Conservation (phyloP, 2,797 vertebrate genomes). For the Microctenopoma stevenorrisi region DNA sequence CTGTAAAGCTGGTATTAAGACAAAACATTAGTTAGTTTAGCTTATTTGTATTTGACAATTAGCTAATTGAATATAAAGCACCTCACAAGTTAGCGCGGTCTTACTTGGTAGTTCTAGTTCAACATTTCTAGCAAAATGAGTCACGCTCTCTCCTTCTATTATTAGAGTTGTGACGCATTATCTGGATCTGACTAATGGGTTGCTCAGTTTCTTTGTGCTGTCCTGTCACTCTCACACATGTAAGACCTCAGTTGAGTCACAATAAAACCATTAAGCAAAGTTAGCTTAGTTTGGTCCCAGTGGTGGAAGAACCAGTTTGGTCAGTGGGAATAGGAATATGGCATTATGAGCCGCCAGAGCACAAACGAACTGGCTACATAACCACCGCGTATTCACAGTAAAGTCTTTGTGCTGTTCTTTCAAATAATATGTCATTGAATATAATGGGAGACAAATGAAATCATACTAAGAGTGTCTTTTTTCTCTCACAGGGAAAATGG, state of each 20-base stretch:
- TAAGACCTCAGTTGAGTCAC: constrained; percentile 20
- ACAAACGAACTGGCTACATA: background rate
- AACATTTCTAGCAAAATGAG: background rate
- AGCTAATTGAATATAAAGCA: background rate
- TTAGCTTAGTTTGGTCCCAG: background rate
- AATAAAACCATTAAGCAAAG: background rate
- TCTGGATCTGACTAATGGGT: constrained; percentile 18
- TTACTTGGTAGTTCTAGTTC: constrained; percentile 3
- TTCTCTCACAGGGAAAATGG: constrained; percentile 89
- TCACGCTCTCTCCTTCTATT: constrained; percentile 18
- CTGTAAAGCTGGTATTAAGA: background rate
- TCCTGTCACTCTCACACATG: background rate
- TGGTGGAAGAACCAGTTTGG: constrained; percentile 51
- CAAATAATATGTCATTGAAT: background rate
- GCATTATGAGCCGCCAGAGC: background rate
- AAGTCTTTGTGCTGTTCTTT: background rate
- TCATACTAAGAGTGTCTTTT: background rate
- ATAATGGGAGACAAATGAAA: background rate
- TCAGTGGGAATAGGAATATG: constrained; percentile 18
- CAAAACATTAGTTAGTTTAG: background rate
- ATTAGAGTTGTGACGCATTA: constrained; percentile 26
- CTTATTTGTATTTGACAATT: background rate
- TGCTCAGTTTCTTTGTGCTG: background rate
- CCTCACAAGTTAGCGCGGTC: background rate
- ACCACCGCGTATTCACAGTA: background rate